A percentile compares a stretch with the other conserved stretches of the same genome.
Evolutionary conservation across 1,140 invertebrate genomes (phyloP).

Genomic region (Hormaphis cornu): DNA sequence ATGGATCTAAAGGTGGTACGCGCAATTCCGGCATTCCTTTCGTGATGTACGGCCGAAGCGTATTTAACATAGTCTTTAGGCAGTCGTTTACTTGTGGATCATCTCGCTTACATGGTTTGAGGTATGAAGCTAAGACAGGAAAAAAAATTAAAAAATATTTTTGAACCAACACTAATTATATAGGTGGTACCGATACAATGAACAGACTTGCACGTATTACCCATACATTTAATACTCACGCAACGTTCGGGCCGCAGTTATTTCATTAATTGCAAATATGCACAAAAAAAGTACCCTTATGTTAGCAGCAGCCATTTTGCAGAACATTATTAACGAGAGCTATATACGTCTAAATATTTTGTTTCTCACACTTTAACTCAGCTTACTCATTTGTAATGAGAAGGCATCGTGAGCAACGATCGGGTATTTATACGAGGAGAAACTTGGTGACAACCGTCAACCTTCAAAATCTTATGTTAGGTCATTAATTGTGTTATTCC

Average conservation of each 20-base stretch:
- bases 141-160: neutral
- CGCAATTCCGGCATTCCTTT: constrained; percentile 35
- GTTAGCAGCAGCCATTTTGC: neutral
- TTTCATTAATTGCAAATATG: neutral
- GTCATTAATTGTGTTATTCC: neutral
- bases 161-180: too few relatives aligned
- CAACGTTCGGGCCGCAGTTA: neutral
- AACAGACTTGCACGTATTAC: neutral
- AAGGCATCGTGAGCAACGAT: neutral
- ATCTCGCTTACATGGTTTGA: constrained; percentile 34
- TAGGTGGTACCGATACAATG: too few relatives aligned
- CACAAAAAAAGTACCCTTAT: neutral
- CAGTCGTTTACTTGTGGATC: constrained; percentile 32
- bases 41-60: constrained; percentile 7
- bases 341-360: neutral
- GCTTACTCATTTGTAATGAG: neutral
- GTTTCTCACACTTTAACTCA: neutral
- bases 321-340: neutral
- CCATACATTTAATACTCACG: neutral
- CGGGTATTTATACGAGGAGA: neutral
- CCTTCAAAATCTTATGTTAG: constrained; percentile 4
- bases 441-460: neutral
- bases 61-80: constrained; percentile 17
- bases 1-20: constrained; percentile 32
- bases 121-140: constrained; percentile 33